Evolutionary conservation across 1,140 invertebrate genomes (phyloP).

Genomic region (Danaus plexippus): DNA sequence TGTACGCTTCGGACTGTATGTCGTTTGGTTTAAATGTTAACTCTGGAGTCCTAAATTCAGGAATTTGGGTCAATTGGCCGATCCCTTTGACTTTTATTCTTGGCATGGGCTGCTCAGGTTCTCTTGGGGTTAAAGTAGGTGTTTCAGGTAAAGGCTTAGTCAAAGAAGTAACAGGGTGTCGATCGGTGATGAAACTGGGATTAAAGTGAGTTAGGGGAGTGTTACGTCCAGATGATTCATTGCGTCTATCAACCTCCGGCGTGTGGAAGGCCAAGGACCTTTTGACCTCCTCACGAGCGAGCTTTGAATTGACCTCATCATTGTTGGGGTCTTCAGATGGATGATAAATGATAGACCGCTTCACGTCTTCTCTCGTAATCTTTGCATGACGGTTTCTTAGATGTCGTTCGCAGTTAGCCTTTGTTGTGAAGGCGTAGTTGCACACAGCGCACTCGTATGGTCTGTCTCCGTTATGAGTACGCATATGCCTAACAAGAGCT

Average conservation of each 20-base stretch:
- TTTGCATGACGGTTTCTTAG: constrained; percentile 91
- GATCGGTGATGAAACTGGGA: constrained; percentile 51
- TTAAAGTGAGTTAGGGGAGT: constrained; percentile 69
- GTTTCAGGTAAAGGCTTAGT: constrained; percentile 41
- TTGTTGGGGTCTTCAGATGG: constrained; percentile 86
- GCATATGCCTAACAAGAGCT: constrained; percentile 89
- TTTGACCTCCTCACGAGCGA: constrained; percentile 70
- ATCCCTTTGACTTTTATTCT: constrained; percentile 77
- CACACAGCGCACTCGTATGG: constrained; percentile 95
- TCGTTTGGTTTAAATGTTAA: constrained; percentile 53
- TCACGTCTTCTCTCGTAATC: constrained; percentile 86
- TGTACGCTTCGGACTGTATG: constrained; percentile 45
- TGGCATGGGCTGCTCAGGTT: constrained; percentile 47
- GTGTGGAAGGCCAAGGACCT: constrained; percentile 60
- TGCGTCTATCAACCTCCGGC: constrained; percentile 54
- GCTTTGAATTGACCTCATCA: constrained; percentile 75
- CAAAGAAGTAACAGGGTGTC: constrained; percentile 52
- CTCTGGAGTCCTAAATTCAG: constrained; percentile 58
- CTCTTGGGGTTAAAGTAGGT: constrained; percentile 40
- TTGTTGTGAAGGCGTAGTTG: constrained; percentile 96
- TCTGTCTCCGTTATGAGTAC: constrained; percentile 94
- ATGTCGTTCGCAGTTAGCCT: constrained; percentile 92
- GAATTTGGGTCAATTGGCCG: constrained; percentile 73
- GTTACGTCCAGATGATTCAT: constrained; percentile 48
- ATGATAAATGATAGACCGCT: constrained; percentile 88